Percentiles rank a stretch among this genome's conserved stretches.
Evolutionary conservation across 1,140 invertebrate genomes (phyloP).

Genomic region (Helicoverpa armigera): DNA sequence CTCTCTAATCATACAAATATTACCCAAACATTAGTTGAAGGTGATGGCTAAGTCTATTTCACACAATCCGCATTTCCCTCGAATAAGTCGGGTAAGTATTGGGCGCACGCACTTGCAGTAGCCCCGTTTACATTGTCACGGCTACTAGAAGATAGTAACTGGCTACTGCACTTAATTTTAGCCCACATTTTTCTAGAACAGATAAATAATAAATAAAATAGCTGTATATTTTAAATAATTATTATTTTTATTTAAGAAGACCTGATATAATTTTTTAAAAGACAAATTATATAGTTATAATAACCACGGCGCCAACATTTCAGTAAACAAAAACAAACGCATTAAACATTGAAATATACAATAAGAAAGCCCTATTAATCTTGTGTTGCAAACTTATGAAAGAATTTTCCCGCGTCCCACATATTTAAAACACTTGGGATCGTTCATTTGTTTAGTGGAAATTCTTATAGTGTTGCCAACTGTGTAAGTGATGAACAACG

Average conservation of each 20-base stretch:
- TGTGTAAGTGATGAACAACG: slow-evolving; percentile 7
- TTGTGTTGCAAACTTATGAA: slow-evolving; percentile 41
- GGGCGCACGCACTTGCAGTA: slow-evolving; percentile 55
- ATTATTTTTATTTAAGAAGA: not conserved
- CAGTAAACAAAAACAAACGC: not conserved
- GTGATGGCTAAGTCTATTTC: slow-evolving; percentile 52
- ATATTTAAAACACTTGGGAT: slow-evolving; percentile 34
- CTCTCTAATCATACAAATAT: not conserved
- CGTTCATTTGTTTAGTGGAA: slow-evolving; percentile 36
- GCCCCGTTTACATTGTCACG: slow-evolving; percentile 31
- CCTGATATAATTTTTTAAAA: not conserved
- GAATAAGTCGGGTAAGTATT: slow-evolving; percentile 48
- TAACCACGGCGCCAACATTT: slow-evolving; percentile 3
- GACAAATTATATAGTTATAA: not conserved
- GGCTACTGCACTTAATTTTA: not conserved
- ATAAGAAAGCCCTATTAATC: slow-evolving; percentile 38
- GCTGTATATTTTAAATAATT: not conserved
- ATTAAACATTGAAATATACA: slow-evolving; percentile 28
- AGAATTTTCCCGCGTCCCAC: slow-evolving; percentile 33
- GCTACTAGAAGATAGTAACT: slow-evolving; percentile 32
- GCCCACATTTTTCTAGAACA: not conserved
- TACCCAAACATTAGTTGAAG: not conserved
- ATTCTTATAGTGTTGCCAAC: slow-evolving; percentile 32
- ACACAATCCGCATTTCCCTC: slow-evolving; percentile 57
- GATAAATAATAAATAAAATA: not conserved